A percentile compares a stretch with the other conserved stretches of the same genome.
Conservation (phyloP, 2,797 vertebrate species). For the Falco rusticolus region DNA sequence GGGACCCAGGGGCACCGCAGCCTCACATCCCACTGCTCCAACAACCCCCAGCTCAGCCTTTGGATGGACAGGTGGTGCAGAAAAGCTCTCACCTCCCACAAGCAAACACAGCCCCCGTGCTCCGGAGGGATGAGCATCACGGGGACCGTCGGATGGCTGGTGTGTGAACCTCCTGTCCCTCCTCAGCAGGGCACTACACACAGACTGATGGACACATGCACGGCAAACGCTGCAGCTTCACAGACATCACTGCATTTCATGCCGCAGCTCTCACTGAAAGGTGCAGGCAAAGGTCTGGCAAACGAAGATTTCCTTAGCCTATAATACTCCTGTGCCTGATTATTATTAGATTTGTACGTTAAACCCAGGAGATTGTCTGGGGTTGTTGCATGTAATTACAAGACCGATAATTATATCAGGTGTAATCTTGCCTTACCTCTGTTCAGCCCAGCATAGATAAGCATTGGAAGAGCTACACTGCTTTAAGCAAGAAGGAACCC, state of each 20-base stretch:
- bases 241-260: accelerated
- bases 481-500: neutral
- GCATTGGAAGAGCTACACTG: accelerated
- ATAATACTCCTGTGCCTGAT: neutral
- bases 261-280: accelerated
- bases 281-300: neutral
- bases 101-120: accelerated
- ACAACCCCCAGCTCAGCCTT: neutral
- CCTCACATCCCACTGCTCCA: neutral
- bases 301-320: neutral
- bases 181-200: neutral
- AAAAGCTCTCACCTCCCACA: neutral
- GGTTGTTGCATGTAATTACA: neutral
- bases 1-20: neutral
- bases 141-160: accelerated
- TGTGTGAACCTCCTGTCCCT: neutral
- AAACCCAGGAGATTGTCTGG: neutral
- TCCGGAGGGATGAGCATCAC: accelerated
- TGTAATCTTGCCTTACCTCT: neutral
- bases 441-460: neutral
- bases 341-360: accelerated
- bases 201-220: accelerated
- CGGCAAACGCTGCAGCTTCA: accelerated
- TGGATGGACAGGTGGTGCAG: neutral
- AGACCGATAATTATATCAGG: neutral